Evolutionary conservation across 2,888 invertebrate species (phyloP).

Genomic region (Idaea straminata): DNA sequence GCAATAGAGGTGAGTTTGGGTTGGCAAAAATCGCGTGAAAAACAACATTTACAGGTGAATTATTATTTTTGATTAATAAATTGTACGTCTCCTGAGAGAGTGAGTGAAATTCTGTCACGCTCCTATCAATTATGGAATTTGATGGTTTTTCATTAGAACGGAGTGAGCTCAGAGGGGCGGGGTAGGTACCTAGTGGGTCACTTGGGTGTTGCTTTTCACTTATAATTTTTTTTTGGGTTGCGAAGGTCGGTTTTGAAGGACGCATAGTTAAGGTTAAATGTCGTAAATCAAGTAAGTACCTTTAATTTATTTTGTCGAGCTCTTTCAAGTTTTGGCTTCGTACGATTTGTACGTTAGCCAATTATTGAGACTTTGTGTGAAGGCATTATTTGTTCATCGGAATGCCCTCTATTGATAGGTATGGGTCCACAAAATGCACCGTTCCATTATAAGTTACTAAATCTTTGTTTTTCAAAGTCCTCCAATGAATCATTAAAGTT

Average conservation of each 20-base stretch:
- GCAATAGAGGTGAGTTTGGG: slow-evolving; percentile 13
- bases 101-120: slow-evolving; percentile 51
- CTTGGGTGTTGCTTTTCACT: slow-evolving; percentile 26
- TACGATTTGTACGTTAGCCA: no score
- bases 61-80: slow-evolving; percentile 81
- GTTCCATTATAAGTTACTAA: no score
- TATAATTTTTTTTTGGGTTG: slow-evolving; percentile 18
- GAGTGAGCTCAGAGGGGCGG: slow-evolving; percentile 9
- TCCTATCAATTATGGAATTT: slow-evolving; percentile 73
- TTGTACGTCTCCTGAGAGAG: slow-evolving; percentile 63
- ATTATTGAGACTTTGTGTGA: no score
- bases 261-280: slow-evolving; percentile 4
- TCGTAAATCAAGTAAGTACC: not conserved
- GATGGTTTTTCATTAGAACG: slow-evolving; percentile 73
- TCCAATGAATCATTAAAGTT: no score
- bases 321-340: no score
- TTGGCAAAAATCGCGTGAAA: slow-evolving; percentile 14
- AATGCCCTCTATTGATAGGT: no score
- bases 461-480: no score
- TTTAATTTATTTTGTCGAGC: no score
- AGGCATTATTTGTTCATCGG: no score
- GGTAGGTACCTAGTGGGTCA: slow-evolving; percentile 25
- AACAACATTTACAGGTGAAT: slow-evolving; percentile 73
- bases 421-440: no score
- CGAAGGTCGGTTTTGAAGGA: not conserved